Percentiles rank a stretch among this genome's conserved stretches.
These are phyloP conservation scores for Chionomys nivalis DNA, from an alignment of 2,113 vertebrate genomes.

Conservation along the genomic window DNA sequence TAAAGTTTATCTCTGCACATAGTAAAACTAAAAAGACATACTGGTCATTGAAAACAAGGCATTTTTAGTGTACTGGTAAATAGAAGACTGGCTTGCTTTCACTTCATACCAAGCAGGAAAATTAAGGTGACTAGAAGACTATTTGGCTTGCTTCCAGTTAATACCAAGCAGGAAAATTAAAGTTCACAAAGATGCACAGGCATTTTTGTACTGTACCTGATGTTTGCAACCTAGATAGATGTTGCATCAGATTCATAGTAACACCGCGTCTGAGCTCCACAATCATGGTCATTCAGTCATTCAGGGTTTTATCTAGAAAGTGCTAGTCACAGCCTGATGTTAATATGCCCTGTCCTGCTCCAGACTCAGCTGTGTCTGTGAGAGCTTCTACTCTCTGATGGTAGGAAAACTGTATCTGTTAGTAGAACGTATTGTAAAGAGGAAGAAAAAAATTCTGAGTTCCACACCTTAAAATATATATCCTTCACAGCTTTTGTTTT, in stretches of 20 bases:
- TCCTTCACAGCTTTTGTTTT: too few relatives aligned
- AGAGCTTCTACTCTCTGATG: not conserved
- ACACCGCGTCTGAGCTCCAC: not conserved
- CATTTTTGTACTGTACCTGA: not conserved
- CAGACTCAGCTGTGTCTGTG: not conserved
- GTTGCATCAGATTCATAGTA: not conserved
- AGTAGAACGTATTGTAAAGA: not conserved
- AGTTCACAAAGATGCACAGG: not conserved
- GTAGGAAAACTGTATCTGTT: not conserved
- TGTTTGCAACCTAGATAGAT: not conserved
- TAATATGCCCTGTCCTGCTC: not conserved
- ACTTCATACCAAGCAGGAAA: not conserved
- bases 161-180: not conserved
- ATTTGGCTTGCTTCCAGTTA: not conserved
- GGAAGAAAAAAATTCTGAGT: not conserved
- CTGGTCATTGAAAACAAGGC: not conserved
- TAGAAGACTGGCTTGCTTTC: not conserved
- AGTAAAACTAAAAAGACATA: not conserved
- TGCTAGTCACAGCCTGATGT: not conserved
- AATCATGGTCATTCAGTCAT: not conserved
- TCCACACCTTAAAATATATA: not conserved
- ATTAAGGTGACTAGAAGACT: not conserved
- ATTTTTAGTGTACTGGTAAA: not conserved
- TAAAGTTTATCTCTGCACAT: not conserved
- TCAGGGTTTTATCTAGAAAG: not conserved